Conservation (phyloP, 2,888 invertebrate genomes). For the Caenorhabditis virilis region DNA sequence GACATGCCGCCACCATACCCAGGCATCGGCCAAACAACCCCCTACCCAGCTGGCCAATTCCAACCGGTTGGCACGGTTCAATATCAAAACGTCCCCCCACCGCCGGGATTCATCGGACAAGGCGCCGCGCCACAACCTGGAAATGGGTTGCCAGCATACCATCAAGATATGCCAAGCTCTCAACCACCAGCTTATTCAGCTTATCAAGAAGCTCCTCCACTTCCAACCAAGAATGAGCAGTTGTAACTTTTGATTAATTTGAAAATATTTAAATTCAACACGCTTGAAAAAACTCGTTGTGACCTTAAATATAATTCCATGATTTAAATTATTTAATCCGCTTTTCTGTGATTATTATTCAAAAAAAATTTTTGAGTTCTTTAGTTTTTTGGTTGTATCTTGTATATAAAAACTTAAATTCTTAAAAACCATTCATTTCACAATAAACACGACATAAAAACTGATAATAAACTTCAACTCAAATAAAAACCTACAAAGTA, state of each 20-base stretch:
- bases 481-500: slow-evolving; percentile 17
- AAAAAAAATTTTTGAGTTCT: too few relatives aligned
- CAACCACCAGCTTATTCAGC: slow-evolving; percentile 31
- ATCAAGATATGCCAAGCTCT: background rate
- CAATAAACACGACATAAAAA: too few relatives aligned
- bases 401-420: too few relatives aligned
- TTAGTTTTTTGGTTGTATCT: too few relatives aligned
- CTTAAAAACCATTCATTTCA: too few relatives aligned
- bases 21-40: slow-evolving; percentile 55
- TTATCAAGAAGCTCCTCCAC: slow-evolving; percentile 38
- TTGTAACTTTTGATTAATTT: slow-evolving; percentile 6
- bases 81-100: slow-evolving; percentile 13
- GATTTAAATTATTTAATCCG: background rate
- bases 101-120: slow-evolving; percentile 18
- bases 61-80: slow-evolving; percentile 25
- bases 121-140: slow-evolving; percentile 15
- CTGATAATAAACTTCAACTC: too few relatives aligned
- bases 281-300: background rate
- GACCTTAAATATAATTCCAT: background rate
- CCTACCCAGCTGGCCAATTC: slow-evolving; percentile 47
- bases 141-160: background rate
- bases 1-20: slow-evolving; percentile 68
- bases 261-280: slow-evolving; percentile 2
- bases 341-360: background rate
- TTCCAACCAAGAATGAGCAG: slow-evolving; percentile 37